A percentile compares a stretch with the other conserved stretches of the same genome.
Conservation (phyloP, 2,888 invertebrate genomes). For the Augochlorella aurata region DNA sequence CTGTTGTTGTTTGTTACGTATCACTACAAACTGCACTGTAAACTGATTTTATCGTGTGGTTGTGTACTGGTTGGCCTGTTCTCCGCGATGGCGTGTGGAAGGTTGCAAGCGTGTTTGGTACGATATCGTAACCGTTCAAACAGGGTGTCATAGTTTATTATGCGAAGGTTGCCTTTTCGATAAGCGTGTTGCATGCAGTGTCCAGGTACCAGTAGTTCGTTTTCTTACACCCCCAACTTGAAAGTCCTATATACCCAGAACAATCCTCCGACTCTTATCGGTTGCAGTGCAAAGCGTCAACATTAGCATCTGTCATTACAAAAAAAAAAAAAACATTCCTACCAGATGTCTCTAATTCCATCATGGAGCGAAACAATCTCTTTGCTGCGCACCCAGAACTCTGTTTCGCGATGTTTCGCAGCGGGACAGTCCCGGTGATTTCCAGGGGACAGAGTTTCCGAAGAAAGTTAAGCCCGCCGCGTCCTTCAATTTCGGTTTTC, state of each 20-base stretch:
- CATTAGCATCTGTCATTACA: not conserved
- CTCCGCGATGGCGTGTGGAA: not conserved
- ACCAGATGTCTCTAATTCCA: not conserved
- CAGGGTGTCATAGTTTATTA: not conserved
- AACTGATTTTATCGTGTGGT: not conserved
- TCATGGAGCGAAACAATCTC: not conserved
- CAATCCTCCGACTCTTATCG: not conserved
- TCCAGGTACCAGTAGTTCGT: too few species aligned
- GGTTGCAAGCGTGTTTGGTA: not conserved
- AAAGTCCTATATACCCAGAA: not conserved
- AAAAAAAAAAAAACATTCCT: not conserved
- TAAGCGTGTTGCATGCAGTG: not conserved
- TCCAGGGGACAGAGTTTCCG: not conserved
- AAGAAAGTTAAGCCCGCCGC: conserved; percentile 48
- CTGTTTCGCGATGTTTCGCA: conserved; percentile 12
- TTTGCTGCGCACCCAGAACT: not conserved
- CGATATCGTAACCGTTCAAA: not conserved
- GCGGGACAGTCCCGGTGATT: conserved; percentile 9
- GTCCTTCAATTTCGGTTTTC: conserved; percentile 57
- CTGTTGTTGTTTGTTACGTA: too few species aligned
- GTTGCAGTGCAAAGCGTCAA: too few species aligned
- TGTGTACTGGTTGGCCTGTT: not conserved
- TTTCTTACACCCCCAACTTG: not conserved
- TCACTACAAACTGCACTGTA: too few species aligned
- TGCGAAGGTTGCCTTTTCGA: not conserved